Evolutionary conservation across 2,888 invertebrate genomes (phyloP).

Genomic region (Nomada ruficornis): DNA sequence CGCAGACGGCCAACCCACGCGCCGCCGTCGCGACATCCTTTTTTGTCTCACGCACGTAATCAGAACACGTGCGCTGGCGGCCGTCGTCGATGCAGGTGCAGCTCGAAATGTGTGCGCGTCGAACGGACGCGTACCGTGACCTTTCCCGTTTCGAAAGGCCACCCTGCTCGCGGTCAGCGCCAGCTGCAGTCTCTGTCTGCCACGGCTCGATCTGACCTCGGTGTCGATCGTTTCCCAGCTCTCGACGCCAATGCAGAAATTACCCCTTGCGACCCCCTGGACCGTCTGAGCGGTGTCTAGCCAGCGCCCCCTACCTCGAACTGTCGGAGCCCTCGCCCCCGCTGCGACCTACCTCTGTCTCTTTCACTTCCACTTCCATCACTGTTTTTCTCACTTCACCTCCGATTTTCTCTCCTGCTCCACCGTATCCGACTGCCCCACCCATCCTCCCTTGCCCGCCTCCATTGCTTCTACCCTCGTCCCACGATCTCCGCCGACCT

Average conservation of each 20-base stretch:
- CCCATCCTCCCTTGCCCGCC: constrained; percentile 58
- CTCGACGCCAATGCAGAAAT: constrained; percentile 78
- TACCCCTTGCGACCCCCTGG: constrained; percentile 80
- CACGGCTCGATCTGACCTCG: constrained; percentile 22
- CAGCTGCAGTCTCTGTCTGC: constrained; percentile 38
- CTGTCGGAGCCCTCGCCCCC: constrained; percentile 75
- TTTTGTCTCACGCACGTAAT: constrained; percentile 65
- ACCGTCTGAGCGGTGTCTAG: constrained; percentile 85
- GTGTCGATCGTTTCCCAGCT: constrained; percentile 56
- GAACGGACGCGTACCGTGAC: constrained; percentile 41
- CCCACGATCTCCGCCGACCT: constrained; percentile 75
- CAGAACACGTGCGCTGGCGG: constrained; percentile 64
- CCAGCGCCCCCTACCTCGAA: constrained; percentile 84
- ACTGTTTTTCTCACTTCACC: constrained; percentile 72
- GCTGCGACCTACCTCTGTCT: constrained; percentile 62
- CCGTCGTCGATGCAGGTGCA: constrained; percentile 68
- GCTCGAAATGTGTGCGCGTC: constrained; percentile 26
- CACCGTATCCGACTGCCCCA: constrained; percentile 70
- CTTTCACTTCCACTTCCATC: constrained; percentile 80
- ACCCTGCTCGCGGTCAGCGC: constrained; percentile 39
- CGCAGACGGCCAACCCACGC: constrained; percentile 57
- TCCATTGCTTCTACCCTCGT: constrained; percentile 65
- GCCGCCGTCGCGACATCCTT: constrained; percentile 55
- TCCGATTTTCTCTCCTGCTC: constrained; percentile 36
- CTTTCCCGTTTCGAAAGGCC: constrained; percentile 50